Evolutionary conservation across 2,888 invertebrate species (phyloP).

Genomic region (Acrobasis suavella): DNA sequence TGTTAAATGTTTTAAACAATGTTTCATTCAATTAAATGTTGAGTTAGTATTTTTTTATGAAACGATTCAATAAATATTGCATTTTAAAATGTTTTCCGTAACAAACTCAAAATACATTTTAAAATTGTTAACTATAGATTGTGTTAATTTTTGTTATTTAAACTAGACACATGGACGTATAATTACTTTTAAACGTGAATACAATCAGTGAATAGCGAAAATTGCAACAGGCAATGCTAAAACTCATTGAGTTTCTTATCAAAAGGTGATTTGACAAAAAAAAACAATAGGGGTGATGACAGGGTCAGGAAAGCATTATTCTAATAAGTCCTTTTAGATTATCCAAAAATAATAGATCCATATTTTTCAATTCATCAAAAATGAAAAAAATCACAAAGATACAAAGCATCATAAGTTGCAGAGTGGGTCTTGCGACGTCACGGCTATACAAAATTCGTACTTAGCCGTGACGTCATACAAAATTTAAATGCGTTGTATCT

Average conservation of each 20-base stretch:
- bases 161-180: constrained; percentile 16
- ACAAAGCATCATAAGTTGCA: no score
- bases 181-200: constrained; percentile 14
- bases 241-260: not conserved
- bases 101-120: not conserved
- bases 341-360: no score
- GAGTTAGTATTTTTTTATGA: not conserved
- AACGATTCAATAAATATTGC: not conserved
- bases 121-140: not conserved
- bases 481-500: no score
- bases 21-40: no score
- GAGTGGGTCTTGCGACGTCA: no score
- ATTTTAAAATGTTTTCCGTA: not conserved
- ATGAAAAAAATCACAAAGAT: no score
- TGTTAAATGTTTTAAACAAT: no score
- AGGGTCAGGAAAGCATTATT: no score
- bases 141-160: not conserved
- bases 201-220: constrained; percentile 2
- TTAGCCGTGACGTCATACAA: no score
- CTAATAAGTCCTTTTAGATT: no score
- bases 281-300: constrained; percentile 14
- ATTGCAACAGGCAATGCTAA: constrained; percentile 14
- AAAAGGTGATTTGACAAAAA: constrained; percentile 23
- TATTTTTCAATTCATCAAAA: no score
- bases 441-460: no score